Conservation (phyloP, 2,888 invertebrate genomes). For the Drosophila ezoana region DNA sequence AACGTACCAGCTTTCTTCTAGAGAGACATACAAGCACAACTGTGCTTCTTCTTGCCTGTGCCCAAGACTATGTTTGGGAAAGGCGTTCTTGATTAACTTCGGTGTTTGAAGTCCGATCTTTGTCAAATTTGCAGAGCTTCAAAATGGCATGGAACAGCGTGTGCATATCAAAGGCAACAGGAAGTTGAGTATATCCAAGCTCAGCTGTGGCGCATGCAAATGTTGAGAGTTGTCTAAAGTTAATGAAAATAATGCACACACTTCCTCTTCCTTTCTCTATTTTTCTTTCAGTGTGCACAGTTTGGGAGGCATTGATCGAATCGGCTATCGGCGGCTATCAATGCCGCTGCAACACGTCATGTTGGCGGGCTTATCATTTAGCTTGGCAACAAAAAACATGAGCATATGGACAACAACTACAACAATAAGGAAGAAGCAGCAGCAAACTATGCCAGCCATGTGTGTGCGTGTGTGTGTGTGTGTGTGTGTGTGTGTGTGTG, state of each 20-base stretch:
- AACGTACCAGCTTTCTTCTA: too few relatives aligned
- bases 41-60: too few relatives aligned
- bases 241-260: neutral
- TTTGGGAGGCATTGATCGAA: slow-evolving; percentile 37
- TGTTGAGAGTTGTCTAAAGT: too few relatives aligned
- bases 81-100: too few relatives aligned
- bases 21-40: too few relatives aligned
- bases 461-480: slow-evolving; percentile 1
- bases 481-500: slow-evolving; percentile 7
- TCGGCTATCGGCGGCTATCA: slow-evolving; percentile 38
- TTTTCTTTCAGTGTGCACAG: slow-evolving; percentile 27
- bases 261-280: fast-evolving
- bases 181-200: too few relatives aligned
- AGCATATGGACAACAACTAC: slow-evolving; percentile 38
- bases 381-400: slow-evolving; percentile 69
- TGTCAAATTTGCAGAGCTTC: too few relatives aligned
- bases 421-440: slow-evolving; percentile 38
- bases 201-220: too few relatives aligned
- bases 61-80: too few relatives aligned
- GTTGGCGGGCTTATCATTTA: slow-evolving; percentile 62
- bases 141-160: too few relatives aligned
- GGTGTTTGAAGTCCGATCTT: too few relatives aligned
- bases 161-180: too few relatives aligned
- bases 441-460: slow-evolving; percentile 65
- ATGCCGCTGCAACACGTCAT: slow-evolving; percentile 53